These are phyloP conservation scores for Corythoichthys intestinalis DNA, from an alignment of 2,113 vertebrate genomes.

Conservation along the genomic window DNA sequence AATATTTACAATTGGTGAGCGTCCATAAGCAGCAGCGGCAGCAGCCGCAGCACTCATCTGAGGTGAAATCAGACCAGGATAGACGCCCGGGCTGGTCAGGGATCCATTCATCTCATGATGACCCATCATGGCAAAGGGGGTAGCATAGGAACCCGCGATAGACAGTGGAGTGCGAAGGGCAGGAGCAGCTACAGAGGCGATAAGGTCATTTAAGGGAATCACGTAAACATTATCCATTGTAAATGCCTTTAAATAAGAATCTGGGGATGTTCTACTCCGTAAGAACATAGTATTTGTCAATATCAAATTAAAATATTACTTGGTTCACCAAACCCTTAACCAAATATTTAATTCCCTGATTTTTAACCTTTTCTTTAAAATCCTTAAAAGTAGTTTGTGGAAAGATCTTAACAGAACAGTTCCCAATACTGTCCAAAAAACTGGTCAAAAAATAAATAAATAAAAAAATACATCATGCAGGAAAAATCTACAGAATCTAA, in stretches of 20 bases:
- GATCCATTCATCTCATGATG: slow-evolving; percentile 96
- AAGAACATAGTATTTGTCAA: background rate
- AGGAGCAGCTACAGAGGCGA: slow-evolving; percentile 67
- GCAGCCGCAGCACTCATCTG: slow-evolving; percentile 89
- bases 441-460: too few species aligned
- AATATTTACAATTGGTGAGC: slow-evolving; percentile 86
- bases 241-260: background rate
- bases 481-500: background rate
- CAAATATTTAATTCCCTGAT: background rate
- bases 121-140: slow-evolving; percentile 93
- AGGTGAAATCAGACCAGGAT: slow-evolving; percentile 85
- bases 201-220: background rate
- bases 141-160: slow-evolving; percentile 82
- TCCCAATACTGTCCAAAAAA: background rate
- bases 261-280: too few species aligned
- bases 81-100: slow-evolving; percentile 84
- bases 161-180: slow-evolving; percentile 88
- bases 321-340: background rate
- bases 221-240: background rate
- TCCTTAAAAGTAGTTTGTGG: background rate
- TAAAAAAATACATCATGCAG: background rate
- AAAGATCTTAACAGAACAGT: background rate
- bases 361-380: background rate
- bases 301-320: background rate
- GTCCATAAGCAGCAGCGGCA: slow-evolving; percentile 83